These are phyloP conservation scores for Pluvianellus socialis DNA, from an alignment of 2,113 vertebrate species.

Conservation along the genomic window DNA sequence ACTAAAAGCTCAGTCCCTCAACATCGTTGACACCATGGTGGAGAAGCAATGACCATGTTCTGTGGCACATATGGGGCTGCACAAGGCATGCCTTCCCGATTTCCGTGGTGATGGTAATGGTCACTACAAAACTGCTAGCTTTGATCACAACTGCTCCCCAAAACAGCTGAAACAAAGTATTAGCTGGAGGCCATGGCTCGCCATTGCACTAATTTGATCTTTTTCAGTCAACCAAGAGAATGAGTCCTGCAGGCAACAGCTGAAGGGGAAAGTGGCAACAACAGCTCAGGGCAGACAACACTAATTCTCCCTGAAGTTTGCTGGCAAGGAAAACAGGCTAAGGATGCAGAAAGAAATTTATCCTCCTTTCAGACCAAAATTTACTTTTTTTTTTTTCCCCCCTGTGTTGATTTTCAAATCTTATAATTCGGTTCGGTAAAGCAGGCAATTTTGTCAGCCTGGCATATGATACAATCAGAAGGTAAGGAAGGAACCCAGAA, in stretches of 20 bases:
- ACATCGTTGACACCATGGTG: neutral
- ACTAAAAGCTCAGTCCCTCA: neutral
- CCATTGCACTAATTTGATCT: neutral
- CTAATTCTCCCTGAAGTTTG: neutral
- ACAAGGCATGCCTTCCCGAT: neutral
- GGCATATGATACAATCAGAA: neutral
- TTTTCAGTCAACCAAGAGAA: neutral
- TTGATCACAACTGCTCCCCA: neutral
- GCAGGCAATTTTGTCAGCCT: neutral
- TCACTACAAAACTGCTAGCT: neutral
- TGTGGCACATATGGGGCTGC: neutral
- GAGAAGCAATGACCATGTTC: neutral
- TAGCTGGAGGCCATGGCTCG: neutral
- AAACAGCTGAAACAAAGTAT: neutral
- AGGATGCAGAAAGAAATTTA: neutral
- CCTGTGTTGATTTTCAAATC: neutral
- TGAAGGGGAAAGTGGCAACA: neutral
- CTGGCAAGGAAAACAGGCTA: neutral
- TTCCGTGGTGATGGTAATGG: neutral
- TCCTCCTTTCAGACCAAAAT: neutral
- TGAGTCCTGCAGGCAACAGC: neutral
- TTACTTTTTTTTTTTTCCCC: neutral
- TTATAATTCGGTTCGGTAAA: neutral
- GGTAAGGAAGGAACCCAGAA: neutral
- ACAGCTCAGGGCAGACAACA: neutral